These are phyloP conservation scores for Opisthograptis luteolata DNA, from an alignment of 2,888 invertebrate species.

Conservation along the genomic window DNA sequence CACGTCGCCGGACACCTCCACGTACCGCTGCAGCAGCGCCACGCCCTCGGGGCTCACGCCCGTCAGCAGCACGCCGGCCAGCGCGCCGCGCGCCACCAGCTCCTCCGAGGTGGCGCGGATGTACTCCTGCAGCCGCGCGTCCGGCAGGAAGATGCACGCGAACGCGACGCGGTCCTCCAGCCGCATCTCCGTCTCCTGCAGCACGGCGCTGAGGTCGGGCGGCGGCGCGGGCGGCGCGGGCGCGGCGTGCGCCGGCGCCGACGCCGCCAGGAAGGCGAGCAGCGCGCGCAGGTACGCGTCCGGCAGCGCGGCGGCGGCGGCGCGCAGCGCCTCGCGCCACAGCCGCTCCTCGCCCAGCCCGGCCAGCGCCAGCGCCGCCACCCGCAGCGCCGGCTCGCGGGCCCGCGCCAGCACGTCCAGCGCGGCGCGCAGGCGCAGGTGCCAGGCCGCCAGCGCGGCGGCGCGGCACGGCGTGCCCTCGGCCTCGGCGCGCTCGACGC, in stretches of 20 bases:
- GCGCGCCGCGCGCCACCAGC: slow-evolving; percentile 90
- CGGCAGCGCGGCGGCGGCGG: slow-evolving; percentile 92
- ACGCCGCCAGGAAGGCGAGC: slow-evolving; percentile 94
- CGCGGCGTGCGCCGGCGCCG: slow-evolving; percentile 70
- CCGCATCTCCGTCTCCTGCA: slow-evolving; percentile 91
- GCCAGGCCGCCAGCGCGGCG: slow-evolving; percentile 96
- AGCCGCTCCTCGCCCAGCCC: slow-evolving; percentile 91
- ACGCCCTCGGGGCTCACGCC: slow-evolving; percentile 90
- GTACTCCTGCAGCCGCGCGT: slow-evolving; percentile 91
- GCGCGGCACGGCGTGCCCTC: slow-evolving; percentile 90
- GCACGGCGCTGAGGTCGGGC: slow-evolving; percentile 46
- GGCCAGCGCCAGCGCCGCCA: slow-evolving; percentile 85
- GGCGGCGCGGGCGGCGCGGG: slow-evolving; percentile 46
- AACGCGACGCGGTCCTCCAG: slow-evolving; percentile 96
- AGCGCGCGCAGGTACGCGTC: slow-evolving; percentile 91
- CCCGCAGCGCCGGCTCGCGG: slow-evolving; percentile 61
- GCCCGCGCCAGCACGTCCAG: slow-evolving; percentile 94
- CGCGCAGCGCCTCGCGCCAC: slow-evolving; percentile 93
- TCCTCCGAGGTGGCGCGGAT: slow-evolving; percentile 88
- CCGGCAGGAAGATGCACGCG: slow-evolving; percentile 93
- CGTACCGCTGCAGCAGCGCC: slow-evolving; percentile 92
- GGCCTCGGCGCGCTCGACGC: slow-evolving; percentile 86
- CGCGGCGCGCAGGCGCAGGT: slow-evolving; percentile 92
- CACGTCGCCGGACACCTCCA: slow-evolving; percentile 94
- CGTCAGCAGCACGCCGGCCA: slow-evolving; percentile 93